These are phyloP conservation scores for Phragmatobia fuliginosa DNA, from an alignment of 2,888 invertebrate species.

Conservation along the genomic window DNA sequence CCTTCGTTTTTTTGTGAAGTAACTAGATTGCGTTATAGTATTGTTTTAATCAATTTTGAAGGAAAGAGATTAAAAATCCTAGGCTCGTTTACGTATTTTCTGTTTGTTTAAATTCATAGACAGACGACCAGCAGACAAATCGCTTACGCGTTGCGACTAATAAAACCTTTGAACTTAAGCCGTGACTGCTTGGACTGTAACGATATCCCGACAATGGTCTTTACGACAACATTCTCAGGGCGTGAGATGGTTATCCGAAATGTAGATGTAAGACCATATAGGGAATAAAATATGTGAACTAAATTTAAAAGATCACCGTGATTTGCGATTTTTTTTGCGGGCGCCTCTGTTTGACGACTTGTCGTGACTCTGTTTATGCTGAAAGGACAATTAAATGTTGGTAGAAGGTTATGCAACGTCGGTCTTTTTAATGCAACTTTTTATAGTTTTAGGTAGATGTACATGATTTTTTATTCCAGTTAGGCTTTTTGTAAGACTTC, in stretches of 20 bases:
- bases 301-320: constrained; percentile 48
- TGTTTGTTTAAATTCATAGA: constrained; percentile 6
- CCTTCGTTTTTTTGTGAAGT: too few species aligned
- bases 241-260: constrained; percentile 60
- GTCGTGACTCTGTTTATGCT: constrained; percentile 35
- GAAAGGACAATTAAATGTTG: constrained; percentile 42
- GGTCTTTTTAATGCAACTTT: constrained; percentile 49
- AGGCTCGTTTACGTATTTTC: not conserved
- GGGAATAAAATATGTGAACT: constrained; percentile 46
- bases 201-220: constrained; percentile 61
- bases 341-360: constrained; percentile 36
- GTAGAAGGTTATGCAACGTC: constrained; percentile 47
- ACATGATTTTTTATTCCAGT: constrained; percentile 42
- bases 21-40: not conserved
- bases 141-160: constrained; percentile 37
- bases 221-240: constrained; percentile 57
- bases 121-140: constrained; percentile 21
- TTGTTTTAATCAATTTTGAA: not conserved
- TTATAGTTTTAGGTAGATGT: constrained; percentile 29
- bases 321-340: constrained; percentile 56
- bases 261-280: constrained; percentile 48
- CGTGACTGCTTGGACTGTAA: constrained; percentile 54
- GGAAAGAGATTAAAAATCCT: not conserved
- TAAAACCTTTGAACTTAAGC: constrained; percentile 42
- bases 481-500: constrained; percentile 27